Base-by-base conservation (phyloP, 2,113 vertebrate species). In the Lethenteron reissneri region DNA sequence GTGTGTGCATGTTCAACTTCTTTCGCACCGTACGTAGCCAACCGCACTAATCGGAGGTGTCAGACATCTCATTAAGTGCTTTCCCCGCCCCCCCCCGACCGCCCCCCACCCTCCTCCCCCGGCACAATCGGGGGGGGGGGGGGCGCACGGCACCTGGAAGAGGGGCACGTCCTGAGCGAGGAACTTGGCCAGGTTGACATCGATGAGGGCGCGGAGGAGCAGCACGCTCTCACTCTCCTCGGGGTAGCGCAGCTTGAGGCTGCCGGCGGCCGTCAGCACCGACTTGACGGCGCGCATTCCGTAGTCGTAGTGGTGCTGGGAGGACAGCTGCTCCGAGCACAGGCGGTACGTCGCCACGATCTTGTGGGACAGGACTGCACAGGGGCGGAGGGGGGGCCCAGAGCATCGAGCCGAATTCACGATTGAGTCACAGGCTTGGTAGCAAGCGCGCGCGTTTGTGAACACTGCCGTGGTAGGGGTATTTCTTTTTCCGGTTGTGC, bases 231-330 rank as follows among this genome's bases (percentile, higher is more conserved):
- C 91, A 6, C 87, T 76, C 79, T 92, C 87, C 21, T 79, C n/a
- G 0, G 87, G 87, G 73, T 87, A 91, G 74, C 87, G 89, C 41
- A 94, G 83, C 73, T 92, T 96, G 3, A 96, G 81, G 78, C 90
- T 94, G 57, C 89, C 89, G 8, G 89, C 87, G 1, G 89, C 89
- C 2, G 89, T 91, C 76, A 96, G 84, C 71, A 92, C 91, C 1
- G 91, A 90, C 78, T 95, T 96, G 11, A 96, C 90, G 0, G 90
- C 91, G 2, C 87, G 83, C 89, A 96, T 95, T 1, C 91, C 87
- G 0, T 95, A 89, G 77, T 96, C 87, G 1, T 96, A 92, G 81
- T 96, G 90, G 74, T 87, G 82, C 78, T 96, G 91, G 7, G 89
- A 95, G 1, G 90, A 95, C 57, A 96, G 77, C 76, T 94, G 89